Base-by-base conservation (phyloP, 2,888 invertebrate species). In the Eupithecia centaureata region DNA sequence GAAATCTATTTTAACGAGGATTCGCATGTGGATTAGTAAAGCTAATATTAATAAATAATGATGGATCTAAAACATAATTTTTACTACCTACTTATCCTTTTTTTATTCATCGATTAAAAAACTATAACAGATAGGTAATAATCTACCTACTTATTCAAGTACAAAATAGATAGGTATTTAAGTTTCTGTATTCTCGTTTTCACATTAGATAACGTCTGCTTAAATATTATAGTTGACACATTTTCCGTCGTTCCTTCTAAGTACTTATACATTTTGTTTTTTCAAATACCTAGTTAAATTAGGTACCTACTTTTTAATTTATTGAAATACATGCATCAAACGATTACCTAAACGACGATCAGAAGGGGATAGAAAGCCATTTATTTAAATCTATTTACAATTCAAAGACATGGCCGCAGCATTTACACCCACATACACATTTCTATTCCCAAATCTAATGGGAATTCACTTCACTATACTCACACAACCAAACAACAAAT, bases 401-500 rank as follows among this genome's bases (percentile, higher is more conserved):
- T 60, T 10, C 38, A 38, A 18, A 47, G 61, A 27, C 12, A 58
- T 42, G 51, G 61, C 64, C 61, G n/a, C 30, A 30, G 10, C 42
- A 52, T 42, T 35, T 33, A 47, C 57, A 5, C 52, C 32, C 63
- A 54, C 51, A 59, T 27, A 47, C 38, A 66, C 64, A 67, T 32
- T 30, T 51, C 52, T 68, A 68, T 65, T 64, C 52, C 25, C 54
- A 70, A 65, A 63, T 62, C 64, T 66, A 66, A 65, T 69, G 63
- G 63, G 62, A 63, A 64, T 61, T 52, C 65, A 68, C 72, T 63
- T 64, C 64, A 58, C 47, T 63, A 70, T 63, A 61, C 57, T 35
- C 62, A 63, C 71, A 71, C 72, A 70, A 22, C 59, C 38, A 54
- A 58, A 54, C 67, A 62, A 27, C 63, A 42, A 63, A 69, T 65